Conservation (phyloP, 2,888 invertebrate genomes). For the Stenolophus ochropezus region DNA sequence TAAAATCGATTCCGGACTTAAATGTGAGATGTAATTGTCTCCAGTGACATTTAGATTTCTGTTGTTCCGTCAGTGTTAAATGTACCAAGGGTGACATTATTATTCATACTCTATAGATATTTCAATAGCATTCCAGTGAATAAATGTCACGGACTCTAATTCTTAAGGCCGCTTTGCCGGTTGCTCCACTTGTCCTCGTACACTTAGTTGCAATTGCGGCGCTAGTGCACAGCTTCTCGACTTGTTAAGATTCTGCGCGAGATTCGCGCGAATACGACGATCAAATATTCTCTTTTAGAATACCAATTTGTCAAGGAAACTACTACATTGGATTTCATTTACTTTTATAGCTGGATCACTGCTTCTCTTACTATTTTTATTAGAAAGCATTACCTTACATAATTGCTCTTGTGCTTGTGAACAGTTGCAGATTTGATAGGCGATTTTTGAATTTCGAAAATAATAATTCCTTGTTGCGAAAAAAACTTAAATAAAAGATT, state of each 20-base stretch:
- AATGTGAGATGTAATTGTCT: slow-evolving; percentile 61
- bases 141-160: slow-evolving; percentile 57
- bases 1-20: slow-evolving; percentile 52
- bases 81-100: slow-evolving; percentile 61
- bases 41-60: slow-evolving; percentile 60
- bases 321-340: slow-evolving; percentile 39
- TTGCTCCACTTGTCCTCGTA: background rate
- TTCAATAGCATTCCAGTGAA: slow-evolving; percentile 58
- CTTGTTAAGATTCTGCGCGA: slow-evolving; percentile 21
- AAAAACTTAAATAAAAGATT: too few species aligned
- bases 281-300: slow-evolving; percentile 30
- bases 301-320: slow-evolving; percentile 33
- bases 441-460: too few species aligned
- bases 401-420: too few species aligned
- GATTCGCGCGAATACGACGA: slow-evolving; percentile 4
- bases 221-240: background rate
- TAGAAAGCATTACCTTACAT: background rate
- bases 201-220: slow-evolving; percentile 19
- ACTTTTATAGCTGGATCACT: background rate
- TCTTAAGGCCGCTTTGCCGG: background rate
- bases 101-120: slow-evolving; percentile 58
- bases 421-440: too few species aligned
- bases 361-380: background rate
- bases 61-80: slow-evolving; percentile 60
- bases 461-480: too few species aligned